These are phyloP conservation scores for Lagopus leucura DNA, from an alignment of 2,113 vertebrate species.

Conservation along the genomic window DNA sequence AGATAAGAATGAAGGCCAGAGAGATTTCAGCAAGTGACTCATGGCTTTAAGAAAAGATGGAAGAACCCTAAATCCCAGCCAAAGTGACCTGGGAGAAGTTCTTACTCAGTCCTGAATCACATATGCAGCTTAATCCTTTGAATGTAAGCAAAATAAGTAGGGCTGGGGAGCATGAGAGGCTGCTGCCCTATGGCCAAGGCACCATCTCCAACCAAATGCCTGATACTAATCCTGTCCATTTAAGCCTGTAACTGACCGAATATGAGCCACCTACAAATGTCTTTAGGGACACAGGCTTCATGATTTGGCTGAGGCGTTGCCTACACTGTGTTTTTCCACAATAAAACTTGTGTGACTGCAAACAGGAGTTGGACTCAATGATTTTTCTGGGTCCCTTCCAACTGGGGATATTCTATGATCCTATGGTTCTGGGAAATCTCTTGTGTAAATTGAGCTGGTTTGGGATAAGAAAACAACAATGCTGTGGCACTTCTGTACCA, in stretches of 20 bases:
- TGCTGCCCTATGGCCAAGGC: rapidly evolving
- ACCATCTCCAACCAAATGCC: background rate
- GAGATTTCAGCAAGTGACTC: constrained; percentile 1
- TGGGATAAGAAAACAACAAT: background rate
- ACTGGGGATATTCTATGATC: no score
- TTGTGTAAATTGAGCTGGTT: background rate
- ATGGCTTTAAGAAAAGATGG: background rate
- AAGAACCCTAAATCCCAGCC: background rate
- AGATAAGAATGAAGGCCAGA: background rate
- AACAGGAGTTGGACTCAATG: background rate
- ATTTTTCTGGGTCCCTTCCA: no score
- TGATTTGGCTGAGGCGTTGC: background rate
- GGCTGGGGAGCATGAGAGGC: background rate
- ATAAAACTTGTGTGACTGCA: rapidly evolving
- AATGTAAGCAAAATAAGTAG: background rate
- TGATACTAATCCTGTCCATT: background rate
- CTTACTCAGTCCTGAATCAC: background rate
- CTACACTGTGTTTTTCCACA: rapidly evolving
- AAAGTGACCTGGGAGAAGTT: background rate
- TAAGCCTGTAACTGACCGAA: background rate
- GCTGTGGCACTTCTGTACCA: background rate
- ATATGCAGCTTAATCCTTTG: background rate
- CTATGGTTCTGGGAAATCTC: background rate
- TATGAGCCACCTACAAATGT: background rate
- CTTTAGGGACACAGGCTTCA: background rate